phyloP scores from a whole-genome alignment of 2,797 vertebrate species.

The Coccyzus lansbergi region DNA sequence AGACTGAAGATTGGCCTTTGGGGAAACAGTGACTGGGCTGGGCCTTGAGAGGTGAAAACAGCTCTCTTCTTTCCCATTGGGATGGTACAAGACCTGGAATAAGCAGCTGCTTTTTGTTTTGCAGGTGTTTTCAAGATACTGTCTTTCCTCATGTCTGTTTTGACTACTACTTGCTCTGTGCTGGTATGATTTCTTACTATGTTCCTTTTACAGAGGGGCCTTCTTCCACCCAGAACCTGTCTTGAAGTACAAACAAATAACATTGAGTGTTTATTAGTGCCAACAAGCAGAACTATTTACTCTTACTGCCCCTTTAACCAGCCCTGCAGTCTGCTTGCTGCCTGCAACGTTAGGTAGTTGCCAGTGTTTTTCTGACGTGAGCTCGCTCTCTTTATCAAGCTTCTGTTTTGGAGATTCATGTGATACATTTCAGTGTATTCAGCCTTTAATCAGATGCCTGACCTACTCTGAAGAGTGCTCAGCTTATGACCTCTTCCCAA shows the following conservation, averaged over 20 bases:
- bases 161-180: not conserved
- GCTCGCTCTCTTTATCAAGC: constrained; percentile 42
- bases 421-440: constrained; percentile 47
- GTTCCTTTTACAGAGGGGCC: not conserved
- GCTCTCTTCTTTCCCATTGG: not conserved
- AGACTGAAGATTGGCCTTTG: not conserved
- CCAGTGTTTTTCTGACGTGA: constrained; percentile 22
- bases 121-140: not conserved
- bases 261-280: not conserved
- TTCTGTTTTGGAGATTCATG: constrained; percentile 51
- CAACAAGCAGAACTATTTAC: not conserved
- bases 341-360: not conserved
- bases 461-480: constrained; percentile 30
- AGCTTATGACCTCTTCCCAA: constrained; percentile 59
- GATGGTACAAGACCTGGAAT: not conserved
- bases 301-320: not conserved
- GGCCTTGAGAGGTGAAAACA: not conserved
- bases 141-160: not conserved
- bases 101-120: not conserved
- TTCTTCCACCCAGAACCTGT: not conserved
- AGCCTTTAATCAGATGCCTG: constrained; percentile 58
- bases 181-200: not conserved
- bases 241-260: not conserved
- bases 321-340: constrained; percentile 4
- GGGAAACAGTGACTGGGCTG: not conserved